Evolutionary conservation across 2,888 invertebrate genomes (phyloP), one percentile per base, ranked within the genome.

Genomic region (Deroplatys truncata): DNA sequence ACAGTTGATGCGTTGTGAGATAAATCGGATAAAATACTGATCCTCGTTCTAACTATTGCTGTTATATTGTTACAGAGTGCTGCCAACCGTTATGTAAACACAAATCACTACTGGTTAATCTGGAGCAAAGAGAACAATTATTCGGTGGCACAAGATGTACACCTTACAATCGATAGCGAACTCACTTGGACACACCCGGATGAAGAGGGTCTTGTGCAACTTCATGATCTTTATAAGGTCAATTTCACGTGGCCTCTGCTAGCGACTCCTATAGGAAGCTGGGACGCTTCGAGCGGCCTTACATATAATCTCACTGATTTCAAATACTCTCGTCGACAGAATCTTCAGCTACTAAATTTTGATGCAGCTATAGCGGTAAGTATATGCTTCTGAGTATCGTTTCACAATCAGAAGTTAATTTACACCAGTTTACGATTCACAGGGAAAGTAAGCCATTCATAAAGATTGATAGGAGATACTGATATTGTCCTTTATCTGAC

Each of bases 291-390:
- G 1, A 13, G 10, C n/a, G 87, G 87, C 1, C 87, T 87, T 43
- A 25, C 28, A n/a, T 87, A 87, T 35, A 83, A 82, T n/a, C 29
- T 87, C 10, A 87, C 82, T 13, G 28, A 13, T 43, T 87, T 9
- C 87, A 87, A 87, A n/a, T 87, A 87, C 31, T 28, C n/a, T 15
- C 20, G 82, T 13, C 28, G 87, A 25, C 35, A 28, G 29, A 87
- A 87, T 43, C 35, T 87, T 10, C 87, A 87, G 25, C n/a, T 25
- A 20, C 43, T 87, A 16, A 13, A 29, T 25, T 87, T 87, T 31
- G 87, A 87, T 83, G 28, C 82, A 10, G 87, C 87, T 29, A 35
- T 87, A 16, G 87, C 83, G 82, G 87, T 87, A 82, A 87, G n/a
- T 84, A 87, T 13, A 10, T 43, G 43, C 1, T 13, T 13, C 13